Conservation (phyloP, 2,797 vertebrate species). For the Artibeus lituratus region DNA sequence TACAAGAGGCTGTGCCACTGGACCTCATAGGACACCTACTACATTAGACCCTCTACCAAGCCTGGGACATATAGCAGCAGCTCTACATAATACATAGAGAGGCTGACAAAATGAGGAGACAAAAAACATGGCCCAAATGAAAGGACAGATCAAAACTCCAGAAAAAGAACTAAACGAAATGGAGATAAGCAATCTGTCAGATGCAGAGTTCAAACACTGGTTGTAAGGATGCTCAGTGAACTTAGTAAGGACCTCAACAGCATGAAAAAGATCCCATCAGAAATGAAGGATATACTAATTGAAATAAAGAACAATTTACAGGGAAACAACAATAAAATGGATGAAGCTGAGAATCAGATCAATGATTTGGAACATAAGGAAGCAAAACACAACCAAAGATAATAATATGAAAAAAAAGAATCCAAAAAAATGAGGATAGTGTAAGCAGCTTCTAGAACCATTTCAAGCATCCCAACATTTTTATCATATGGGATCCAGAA, state of each 20-base stretch:
- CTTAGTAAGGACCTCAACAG: not conserved
- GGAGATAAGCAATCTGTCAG: not conserved
- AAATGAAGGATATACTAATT: not conserved
- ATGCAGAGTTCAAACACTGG: not conserved
- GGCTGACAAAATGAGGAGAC: not conserved
- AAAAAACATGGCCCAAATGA: not conserved
- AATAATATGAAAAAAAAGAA: not conserved
- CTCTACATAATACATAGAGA: not conserved
- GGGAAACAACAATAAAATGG: not conserved
- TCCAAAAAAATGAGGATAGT: not conserved
- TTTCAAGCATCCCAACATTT: not conserved
- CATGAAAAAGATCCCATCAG: not conserved
- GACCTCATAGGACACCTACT: not conserved
- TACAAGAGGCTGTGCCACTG: not conserved
- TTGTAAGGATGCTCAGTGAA: not conserved
- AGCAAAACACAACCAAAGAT: not conserved
- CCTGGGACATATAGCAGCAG: not conserved
- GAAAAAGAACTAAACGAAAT: not conserved
- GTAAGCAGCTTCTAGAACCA: not conserved
- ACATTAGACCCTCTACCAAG: not conserved
- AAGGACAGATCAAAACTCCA: not conserved
- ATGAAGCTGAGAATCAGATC: not conserved
- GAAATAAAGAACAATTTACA: not conserved
- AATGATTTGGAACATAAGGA: not conserved
- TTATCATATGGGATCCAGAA: not conserved